phyloP scores from a whole-genome alignment of 1,140 invertebrate species.

The Anastrepha obliqua region DNA sequence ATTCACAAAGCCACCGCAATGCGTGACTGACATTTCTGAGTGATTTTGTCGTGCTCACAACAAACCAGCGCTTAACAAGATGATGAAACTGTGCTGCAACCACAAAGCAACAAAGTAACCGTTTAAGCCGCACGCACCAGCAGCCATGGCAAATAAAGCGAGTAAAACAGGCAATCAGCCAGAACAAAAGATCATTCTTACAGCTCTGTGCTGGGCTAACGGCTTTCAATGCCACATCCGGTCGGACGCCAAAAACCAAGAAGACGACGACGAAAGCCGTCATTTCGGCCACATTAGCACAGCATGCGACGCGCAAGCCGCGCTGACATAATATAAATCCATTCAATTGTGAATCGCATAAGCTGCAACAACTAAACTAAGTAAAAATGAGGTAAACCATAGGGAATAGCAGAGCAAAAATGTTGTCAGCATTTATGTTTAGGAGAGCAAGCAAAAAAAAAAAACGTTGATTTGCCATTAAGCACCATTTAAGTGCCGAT shows the following conservation, averaged over 20 bases:
- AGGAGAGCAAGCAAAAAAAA: background rate
- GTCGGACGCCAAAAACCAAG: background rate
- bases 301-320: background rate
- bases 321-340: background rate
- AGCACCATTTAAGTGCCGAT: background rate
- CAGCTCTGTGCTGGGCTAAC: background rate
- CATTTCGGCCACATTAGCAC: background rate
- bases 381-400: no score
- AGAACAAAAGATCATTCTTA: background rate
- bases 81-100: background rate
- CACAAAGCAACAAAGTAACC: constrained; percentile 6
- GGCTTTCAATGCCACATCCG: background rate
- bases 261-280: background rate
- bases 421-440: background rate
- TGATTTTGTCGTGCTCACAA: background rate
- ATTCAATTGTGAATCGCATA: background rate
- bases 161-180: constrained; percentile 26
- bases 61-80: background rate
- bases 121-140: constrained; percentile 7
- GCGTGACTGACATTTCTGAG: constrained; percentile 35
- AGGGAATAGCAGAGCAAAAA: background rate
- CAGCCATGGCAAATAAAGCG: constrained; percentile 14
- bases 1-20: constrained; percentile 27
- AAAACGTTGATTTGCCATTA: background rate
- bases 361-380: no score